phyloP scores from a whole-genome alignment of 2,797 vertebrate species.

The Rhinophrynus dorsalis region DNA sequence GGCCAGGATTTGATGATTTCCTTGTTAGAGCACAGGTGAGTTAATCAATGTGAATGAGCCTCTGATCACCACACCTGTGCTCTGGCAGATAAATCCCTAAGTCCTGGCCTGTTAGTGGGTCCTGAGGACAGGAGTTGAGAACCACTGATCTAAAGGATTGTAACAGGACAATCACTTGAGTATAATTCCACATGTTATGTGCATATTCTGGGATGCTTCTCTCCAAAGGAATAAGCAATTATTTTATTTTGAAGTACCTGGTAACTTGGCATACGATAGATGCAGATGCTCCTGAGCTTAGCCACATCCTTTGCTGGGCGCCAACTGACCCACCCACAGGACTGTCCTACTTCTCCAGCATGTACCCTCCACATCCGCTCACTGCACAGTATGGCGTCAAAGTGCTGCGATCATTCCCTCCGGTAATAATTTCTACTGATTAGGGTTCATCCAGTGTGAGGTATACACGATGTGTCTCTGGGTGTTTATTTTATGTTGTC shows the following conservation, averaged over 20 bases:
- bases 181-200: no score
- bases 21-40: no score
- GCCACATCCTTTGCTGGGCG: constrained; percentile 94
- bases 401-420: constrained; percentile 93
- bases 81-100: no score
- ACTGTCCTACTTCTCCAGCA: constrained; percentile 96
- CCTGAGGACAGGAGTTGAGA: no score
- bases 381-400: constrained; percentile 96
- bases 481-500: background rate
- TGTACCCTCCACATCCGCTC: constrained; percentile 94
- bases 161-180: no score
- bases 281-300: constrained; percentile 92
- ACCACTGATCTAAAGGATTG: no score
- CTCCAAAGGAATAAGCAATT: no score
- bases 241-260: constrained; percentile 74
- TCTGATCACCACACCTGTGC: no score
- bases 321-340: constrained; percentile 92
- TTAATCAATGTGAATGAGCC: no score
- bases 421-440: constrained; percentile 76
- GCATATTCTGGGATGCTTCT: no score
- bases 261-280: constrained; percentile 98
- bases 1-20: no score
- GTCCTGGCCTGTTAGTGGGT: no score
- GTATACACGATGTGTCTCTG: background rate
- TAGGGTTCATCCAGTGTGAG: background rate